Conservation (phyloP, 2,888 invertebrate species). For the Cantharis rustica region DNA sequence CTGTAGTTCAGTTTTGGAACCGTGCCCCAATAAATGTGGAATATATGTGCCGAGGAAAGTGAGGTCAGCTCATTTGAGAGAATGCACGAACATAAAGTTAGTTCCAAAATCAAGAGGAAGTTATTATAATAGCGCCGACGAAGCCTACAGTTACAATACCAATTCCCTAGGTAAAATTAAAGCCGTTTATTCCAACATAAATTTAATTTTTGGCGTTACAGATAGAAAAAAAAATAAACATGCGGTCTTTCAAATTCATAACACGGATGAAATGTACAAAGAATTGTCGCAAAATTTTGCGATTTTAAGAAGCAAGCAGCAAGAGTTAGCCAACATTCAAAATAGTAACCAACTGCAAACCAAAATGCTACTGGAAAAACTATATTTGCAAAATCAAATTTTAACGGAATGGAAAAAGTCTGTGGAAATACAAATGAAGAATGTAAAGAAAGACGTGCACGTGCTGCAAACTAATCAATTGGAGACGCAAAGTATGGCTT, state of each 20-base stretch:
- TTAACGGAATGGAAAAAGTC: slow-evolving; percentile 60
- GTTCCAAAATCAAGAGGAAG: slow-evolving; percentile 4
- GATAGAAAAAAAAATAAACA: background rate
- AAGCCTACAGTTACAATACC: background rate
- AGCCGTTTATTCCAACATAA: background rate
- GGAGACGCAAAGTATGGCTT: slow-evolving; percentile 30
- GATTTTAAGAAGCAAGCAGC: slow-evolving; percentile 10
- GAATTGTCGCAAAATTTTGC: slow-evolving; percentile 13
- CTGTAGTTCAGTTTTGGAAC: slow-evolving; percentile 74
- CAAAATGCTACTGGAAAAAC: slow-evolving; percentile 42
- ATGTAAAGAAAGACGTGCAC: slow-evolving; percentile 51
- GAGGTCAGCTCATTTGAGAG: slow-evolving; percentile 62
- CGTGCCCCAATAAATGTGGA: slow-evolving; percentile 72
- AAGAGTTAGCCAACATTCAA: slow-evolving; percentile 24
- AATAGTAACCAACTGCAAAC: slow-evolving; percentile 29
- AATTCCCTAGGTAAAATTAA: background rate
- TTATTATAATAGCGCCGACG: background rate
- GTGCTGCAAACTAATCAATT: slow-evolving; percentile 34
- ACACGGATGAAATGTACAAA: slow-evolving; percentile 12
- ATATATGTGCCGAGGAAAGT: slow-evolving; percentile 71
- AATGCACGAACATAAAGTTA: slow-evolving; percentile 50
- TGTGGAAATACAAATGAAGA: slow-evolving; percentile 59
- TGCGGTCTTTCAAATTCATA: background rate
- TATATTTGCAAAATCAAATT: slow-evolving; percentile 53
- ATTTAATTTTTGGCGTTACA: background rate